Conservation (phyloP, 2,797 vertebrate genomes). For the Chiroxiphia lanceolata region DNA sequence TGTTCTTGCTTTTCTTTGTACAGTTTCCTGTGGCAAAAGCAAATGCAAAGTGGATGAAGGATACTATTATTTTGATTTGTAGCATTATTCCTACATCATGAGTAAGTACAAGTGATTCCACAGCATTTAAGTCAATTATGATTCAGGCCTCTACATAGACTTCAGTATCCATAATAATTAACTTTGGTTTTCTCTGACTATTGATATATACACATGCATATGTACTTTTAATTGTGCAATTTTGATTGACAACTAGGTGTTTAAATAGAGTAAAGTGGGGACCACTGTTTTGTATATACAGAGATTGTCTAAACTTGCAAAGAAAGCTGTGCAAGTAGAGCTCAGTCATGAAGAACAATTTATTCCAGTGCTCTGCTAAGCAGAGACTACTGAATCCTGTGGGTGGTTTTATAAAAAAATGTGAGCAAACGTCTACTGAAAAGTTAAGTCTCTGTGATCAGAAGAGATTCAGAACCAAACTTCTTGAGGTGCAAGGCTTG, state of each 20-base stretch:
- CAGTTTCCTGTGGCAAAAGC: neutral
- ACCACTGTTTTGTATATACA: neutral
- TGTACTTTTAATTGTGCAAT: neutral
- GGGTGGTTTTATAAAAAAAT: neutral
- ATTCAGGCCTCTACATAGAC: neutral
- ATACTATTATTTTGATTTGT: constrained; percentile 18
- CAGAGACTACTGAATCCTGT: neutral
- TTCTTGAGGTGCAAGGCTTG: neutral
- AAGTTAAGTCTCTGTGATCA: neutral
- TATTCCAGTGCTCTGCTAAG: neutral
- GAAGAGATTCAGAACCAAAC: neutral
- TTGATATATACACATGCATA: neutral
- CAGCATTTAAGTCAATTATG: neutral
- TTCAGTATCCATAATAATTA: neutral
- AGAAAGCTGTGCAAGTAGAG: neutral
- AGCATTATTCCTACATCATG: neutral
- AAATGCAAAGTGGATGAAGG: neutral
- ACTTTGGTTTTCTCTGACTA: neutral
- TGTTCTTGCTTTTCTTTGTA: neutral
- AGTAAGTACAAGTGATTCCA: neutral
- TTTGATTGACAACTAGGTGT: neutral
- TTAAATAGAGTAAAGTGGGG: neutral
- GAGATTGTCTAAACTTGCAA: neutral
- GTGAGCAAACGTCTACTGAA: neutral
- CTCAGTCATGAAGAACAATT: accelerated